A percentile compares a stretch with the other conserved stretches of the same genome.
Conservation (phyloP, 2,797 vertebrate species). For the Pipistrellus pipistrellus region DNA sequence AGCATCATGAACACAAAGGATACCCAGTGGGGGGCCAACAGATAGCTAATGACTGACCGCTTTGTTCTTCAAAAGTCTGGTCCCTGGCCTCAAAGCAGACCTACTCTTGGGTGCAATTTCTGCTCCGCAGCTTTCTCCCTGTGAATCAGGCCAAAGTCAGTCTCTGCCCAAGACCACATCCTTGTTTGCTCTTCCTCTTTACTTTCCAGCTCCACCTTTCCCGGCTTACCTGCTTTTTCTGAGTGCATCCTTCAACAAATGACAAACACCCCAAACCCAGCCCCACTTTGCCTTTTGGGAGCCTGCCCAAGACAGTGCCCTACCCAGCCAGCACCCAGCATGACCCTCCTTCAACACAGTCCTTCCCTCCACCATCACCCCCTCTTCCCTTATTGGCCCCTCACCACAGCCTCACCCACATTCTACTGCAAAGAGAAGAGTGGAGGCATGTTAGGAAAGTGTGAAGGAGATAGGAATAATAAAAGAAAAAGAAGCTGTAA, state of each 20-base stretch:
- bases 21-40: not conserved
- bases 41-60: not conserved
- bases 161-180: not conserved
- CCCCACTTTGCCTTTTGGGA: not conserved
- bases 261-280: not conserved
- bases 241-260: not conserved
- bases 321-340: too few species aligned
- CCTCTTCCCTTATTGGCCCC: not conserved
- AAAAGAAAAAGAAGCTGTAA: not conserved
- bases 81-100: not conserved
- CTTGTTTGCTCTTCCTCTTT: not conserved
- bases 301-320: not conserved
- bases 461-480: not conserved
- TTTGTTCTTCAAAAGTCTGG: not conserved
- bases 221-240: not conserved
- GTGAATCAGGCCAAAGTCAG: not conserved
- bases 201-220: not conserved
- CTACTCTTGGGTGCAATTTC: not conserved
- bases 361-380: not conserved
- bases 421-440: not conserved
- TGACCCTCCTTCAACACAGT: rapidly evolving
- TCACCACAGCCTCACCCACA: not conserved
- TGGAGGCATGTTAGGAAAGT: not conserved
- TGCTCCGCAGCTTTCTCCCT: not conserved
- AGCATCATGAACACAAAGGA: not conserved